A percentile compares a stretch with the other conserved stretches of the same genome.
Conservation (phyloP, 2,113 vertebrate genomes). For the Rhagologus leucostigma region DNA sequence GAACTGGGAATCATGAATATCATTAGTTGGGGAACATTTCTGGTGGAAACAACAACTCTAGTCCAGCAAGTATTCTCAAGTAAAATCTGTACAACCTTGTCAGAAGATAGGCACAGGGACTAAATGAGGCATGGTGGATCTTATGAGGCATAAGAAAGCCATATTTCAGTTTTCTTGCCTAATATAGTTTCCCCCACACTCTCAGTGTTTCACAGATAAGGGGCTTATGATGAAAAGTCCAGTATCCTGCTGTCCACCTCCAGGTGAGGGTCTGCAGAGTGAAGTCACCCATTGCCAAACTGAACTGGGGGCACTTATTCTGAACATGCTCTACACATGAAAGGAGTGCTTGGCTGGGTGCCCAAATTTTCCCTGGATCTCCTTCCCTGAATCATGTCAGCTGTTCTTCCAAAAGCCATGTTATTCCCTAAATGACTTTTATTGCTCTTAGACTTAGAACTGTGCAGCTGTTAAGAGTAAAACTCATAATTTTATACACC, state of each 20-base stretch:
- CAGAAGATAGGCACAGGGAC: not conserved
- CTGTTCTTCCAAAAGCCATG: not conserved
- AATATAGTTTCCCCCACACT: accelerated
- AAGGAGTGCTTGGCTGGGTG: not conserved
- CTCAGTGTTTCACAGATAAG: not conserved
- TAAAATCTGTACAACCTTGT: not conserved
- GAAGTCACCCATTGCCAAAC: accelerated
- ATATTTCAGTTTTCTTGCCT: not conserved
- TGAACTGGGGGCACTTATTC: not conserved
- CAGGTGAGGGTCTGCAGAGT: accelerated
- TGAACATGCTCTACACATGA: accelerated
- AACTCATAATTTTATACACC: not conserved
- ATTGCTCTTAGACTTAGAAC: not conserved
- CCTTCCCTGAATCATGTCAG: not conserved
- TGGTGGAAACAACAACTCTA: not conserved
- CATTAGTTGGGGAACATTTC: not conserved
- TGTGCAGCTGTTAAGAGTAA: not conserved
- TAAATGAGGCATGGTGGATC: not conserved
- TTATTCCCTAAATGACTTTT: not conserved
- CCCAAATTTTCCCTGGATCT: not conserved
- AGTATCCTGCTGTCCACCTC: accelerated
- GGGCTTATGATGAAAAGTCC: accelerated
- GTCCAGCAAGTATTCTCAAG: accelerated
- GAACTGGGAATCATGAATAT: not conserved
- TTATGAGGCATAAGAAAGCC: not conserved